These are phyloP conservation scores for Drosophila anceps DNA, from an alignment of 2,888 invertebrate species.

Conservation along the genomic window DNA sequence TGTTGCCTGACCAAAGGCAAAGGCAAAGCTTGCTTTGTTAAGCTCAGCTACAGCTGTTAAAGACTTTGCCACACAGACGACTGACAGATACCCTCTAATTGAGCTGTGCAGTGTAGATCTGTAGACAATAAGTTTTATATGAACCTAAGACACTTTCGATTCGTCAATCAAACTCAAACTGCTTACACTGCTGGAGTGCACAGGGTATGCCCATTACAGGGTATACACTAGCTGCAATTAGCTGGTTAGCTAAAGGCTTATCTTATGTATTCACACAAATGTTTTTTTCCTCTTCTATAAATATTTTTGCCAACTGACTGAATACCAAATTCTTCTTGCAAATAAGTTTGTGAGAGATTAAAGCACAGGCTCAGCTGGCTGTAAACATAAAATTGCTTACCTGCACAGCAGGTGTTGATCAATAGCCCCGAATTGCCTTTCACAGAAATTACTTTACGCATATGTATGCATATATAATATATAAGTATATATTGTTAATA, in stretches of 20 bases:
- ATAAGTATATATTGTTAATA: background rate
- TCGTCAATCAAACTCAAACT: background rate
- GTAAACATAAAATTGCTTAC: background rate
- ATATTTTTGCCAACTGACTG: background rate
- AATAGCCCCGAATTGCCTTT: background rate
- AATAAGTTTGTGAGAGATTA: background rate
- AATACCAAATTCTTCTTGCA: slow-evolving; percentile 1
- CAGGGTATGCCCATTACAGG: background rate
- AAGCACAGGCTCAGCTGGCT: background rate
- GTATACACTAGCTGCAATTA: background rate
- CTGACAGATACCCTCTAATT: slow-evolving; percentile 7
- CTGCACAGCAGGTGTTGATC: slow-evolving; percentile 1
- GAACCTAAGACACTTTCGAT: background rate
- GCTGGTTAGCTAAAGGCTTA: background rate
- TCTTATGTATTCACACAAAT: slow-evolving; percentile 6
- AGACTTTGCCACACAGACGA: background rate
- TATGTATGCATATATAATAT: background rate
- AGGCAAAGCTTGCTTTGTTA: background rate
- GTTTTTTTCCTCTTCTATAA: background rate
- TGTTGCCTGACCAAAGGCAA: background rate
- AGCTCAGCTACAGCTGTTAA: too few relatives aligned
- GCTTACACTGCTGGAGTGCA: background rate
- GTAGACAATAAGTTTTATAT: background rate
- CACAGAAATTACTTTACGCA: background rate
- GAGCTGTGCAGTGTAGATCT: background rate